Evolutionary conservation across 2,797 vertebrate species (phyloP).

Genomic region (Parambassis ranga): DNA sequence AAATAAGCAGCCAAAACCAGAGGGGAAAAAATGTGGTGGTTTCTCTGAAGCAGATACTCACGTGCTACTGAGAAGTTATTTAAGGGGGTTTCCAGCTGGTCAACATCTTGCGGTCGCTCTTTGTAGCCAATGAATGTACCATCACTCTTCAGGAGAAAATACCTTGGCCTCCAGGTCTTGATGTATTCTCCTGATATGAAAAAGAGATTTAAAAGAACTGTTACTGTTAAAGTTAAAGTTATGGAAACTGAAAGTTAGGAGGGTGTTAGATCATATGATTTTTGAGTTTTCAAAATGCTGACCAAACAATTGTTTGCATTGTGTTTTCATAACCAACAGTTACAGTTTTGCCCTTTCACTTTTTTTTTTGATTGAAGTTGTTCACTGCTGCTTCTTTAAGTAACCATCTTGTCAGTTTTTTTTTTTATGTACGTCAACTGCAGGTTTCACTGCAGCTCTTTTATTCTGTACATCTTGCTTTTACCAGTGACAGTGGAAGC

Average conservation of each 20-base stretch:
- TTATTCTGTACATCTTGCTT: no score
- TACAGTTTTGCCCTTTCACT: constrained; percentile 10
- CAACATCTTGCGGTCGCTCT: constrained; percentile 93
- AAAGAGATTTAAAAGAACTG: constrained; percentile 23
- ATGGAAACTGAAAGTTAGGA: no score
- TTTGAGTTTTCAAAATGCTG: constrained; percentile 16
- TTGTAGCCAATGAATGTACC: constrained; percentile 98
- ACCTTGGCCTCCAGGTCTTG: constrained; percentile 96
- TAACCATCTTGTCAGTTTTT: constrained; percentile 51
- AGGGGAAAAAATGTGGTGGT: constrained; percentile 38
- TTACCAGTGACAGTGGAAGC: no score
- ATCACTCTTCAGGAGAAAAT: constrained; percentile 95
- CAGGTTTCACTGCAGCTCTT: no score
- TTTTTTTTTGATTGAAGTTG: constrained; percentile 36
- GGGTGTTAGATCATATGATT: no score
- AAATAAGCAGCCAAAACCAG: constrained; percentile 45
- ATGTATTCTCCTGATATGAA: constrained; percentile 91
- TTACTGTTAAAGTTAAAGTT: background rate
- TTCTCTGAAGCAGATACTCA: constrained; percentile 80
- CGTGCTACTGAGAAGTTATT: constrained; percentile 99
- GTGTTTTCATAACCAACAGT: constrained; percentile 25
- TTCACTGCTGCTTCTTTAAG: constrained; percentile 37
- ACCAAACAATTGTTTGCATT: constrained; percentile 14
- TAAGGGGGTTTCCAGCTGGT: constrained; percentile 94
- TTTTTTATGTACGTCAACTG: constrained; percentile 54